Percentiles rank a stretch among this genome's conserved stretches.
Evolutionary conservation across 2,888 invertebrate genomes (phyloP).

Genomic region (Drosophila infuscata): DNA sequence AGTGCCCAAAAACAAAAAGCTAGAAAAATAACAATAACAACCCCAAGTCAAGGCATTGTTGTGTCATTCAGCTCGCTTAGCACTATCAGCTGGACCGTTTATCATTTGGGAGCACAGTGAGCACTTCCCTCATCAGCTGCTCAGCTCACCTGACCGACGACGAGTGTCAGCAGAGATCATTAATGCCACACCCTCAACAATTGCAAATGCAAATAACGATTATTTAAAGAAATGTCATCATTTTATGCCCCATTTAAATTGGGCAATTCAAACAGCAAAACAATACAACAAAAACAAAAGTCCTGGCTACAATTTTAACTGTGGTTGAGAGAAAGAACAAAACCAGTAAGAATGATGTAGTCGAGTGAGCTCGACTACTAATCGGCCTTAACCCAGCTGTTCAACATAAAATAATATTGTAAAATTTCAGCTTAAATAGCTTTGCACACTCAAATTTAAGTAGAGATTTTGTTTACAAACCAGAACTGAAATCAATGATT

Average conservation of each 20-base stretch:
- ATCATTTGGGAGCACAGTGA: slow-evolving; percentile 52
- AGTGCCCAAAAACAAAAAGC: not conserved
- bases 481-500: not conserved
- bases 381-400: not conserved
- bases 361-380: not conserved
- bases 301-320: not conserved
- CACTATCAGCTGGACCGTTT: slow-evolving; percentile 70
- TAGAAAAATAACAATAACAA: slow-evolving; percentile 5
- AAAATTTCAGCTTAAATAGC: not conserved
- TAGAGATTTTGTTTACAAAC: not conserved
- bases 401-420: not conserved
- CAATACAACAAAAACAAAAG: not conserved
- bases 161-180: slow-evolving; percentile 64
- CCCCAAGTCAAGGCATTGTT: slow-evolving; percentile 27
- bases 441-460: not conserved
- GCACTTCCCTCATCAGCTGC: slow-evolving; percentile 20
- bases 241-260: not conserved
- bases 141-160: slow-evolving; percentile 22
- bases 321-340: not conserved
- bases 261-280: not conserved
- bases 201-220: slow-evolving; percentile 32
- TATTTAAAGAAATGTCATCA: slow-evolving; percentile 19
- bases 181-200: slow-evolving; percentile 41
- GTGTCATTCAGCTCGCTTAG: slow-evolving; percentile 54
- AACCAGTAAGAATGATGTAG: not conserved